phyloP scores from a whole-genome alignment of 2,113 vertebrate genomes.

The Hypocryptadius cinnamomeus region DNA sequence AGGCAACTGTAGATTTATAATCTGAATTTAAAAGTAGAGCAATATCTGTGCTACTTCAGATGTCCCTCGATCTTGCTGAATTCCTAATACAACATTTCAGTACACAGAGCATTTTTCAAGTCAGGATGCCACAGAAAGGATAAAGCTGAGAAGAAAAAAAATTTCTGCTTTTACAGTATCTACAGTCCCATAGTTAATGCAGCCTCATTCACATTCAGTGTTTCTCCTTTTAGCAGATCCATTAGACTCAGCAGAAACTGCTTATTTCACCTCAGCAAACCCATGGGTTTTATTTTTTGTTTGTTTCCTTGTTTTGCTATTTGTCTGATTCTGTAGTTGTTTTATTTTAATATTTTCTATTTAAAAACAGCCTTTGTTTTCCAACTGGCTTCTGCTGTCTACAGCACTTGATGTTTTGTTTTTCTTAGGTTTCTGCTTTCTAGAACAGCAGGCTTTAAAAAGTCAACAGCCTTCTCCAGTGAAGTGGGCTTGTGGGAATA shows the following conservation, averaged over 20 bases:
- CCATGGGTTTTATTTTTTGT: neutral
- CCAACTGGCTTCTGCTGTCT: neutral
- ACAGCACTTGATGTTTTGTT: neutral
- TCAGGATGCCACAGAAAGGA: neutral
- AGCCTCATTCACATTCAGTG: neutral
- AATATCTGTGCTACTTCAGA: neutral
- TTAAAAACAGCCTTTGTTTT: neutral
- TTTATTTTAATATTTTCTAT: neutral
- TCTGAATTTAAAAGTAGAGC: neutral
- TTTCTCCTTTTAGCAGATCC: neutral
- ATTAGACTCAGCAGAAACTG: neutral
- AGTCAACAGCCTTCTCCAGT: neutral
- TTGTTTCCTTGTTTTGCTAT: neutral
- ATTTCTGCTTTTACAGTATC: neutral
- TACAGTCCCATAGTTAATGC: neutral
- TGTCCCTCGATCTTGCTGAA: neutral
- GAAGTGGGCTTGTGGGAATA: neutral
- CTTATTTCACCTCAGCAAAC: neutral
- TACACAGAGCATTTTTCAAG: neutral
- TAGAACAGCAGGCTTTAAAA: neutral
- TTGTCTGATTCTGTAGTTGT: neutral
- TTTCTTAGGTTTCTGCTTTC: neutral
- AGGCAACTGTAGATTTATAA: neutral
- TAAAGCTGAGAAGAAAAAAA: neutral
- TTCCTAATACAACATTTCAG: neutral